Percentiles rank a stretch among this genome's conserved stretches.
These are phyloP conservation scores for Hypotaenidia okinawae DNA, from an alignment of 2,797 vertebrate species.

Conservation along the genomic window DNA sequence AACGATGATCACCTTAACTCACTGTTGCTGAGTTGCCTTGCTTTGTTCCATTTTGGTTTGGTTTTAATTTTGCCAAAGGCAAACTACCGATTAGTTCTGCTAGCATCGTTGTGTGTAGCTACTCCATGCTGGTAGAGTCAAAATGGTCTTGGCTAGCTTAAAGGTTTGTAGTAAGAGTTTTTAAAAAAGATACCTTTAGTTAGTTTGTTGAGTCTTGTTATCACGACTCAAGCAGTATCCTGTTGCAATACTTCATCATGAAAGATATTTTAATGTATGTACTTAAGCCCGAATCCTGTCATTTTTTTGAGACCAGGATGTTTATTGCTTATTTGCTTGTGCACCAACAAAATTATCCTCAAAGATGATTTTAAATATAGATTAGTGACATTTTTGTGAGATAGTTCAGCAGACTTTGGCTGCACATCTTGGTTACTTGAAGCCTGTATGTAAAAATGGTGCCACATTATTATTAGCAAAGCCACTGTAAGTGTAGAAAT, in stretches of 20 bases:
- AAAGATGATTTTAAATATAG: background rate
- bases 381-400: background rate
- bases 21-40: background rate
- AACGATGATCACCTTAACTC: rapidly evolving
- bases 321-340: background rate
- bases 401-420: background rate
- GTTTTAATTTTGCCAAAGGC: background rate
- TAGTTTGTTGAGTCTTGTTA: background rate
- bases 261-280: background rate
- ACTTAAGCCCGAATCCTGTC: background rate
- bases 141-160: background rate
- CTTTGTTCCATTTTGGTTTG: background rate
- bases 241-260: background rate
- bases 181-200: background rate
- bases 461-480: background rate
- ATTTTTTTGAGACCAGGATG: background rate
- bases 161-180: background rate
- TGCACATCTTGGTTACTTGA: background rate
- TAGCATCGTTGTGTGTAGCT: background rate
- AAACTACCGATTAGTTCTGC: background rate
- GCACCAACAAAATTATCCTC: background rate
- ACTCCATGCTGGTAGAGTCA: background rate
- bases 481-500: background rate
- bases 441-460: background rate
- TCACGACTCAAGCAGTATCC: background rate